Percentiles rank a stretch among this genome's conserved stretches.
Conservation (phyloP, 2,113 vertebrate genomes). For the Deroptyus accipitrinus region DNA sequence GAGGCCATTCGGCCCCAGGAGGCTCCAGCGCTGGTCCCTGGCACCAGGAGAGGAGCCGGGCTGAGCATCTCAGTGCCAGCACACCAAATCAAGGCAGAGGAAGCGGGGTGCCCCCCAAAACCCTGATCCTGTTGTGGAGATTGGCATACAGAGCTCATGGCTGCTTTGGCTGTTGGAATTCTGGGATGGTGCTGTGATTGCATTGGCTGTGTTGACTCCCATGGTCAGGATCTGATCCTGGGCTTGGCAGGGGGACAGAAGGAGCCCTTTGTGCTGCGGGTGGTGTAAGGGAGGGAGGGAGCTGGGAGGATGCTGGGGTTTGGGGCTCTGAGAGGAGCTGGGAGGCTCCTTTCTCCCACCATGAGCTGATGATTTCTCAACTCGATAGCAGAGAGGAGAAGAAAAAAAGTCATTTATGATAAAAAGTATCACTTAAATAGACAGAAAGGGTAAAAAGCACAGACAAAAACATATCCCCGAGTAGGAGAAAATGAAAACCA, state of each 20-base stretch:
- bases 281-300: neutral
- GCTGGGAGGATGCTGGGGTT: accelerated
- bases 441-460: neutral
- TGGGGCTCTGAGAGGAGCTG: accelerated
- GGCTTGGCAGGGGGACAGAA: accelerated
- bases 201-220: accelerated
- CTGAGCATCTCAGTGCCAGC: accelerated
- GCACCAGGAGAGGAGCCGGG: accelerated
- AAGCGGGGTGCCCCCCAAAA: neutral
- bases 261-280: neutral
- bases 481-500: neutral
- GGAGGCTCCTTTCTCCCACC: neutral
- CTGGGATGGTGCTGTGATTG: accelerated
- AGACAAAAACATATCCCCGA: neutral
- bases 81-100: accelerated
- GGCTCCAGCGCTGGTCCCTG: accelerated
- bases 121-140: accelerated
- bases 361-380: neutral
- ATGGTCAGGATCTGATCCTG: accelerated
- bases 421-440: neutral
- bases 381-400: neutral
- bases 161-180: accelerated
- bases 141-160: accelerated
- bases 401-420: neutral
- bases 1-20: accelerated